Evolutionary conservation across 2,888 invertebrate species (phyloP), one percentile per base, ranked within the genome.

Genomic region (Carabus problematicus): DNA sequence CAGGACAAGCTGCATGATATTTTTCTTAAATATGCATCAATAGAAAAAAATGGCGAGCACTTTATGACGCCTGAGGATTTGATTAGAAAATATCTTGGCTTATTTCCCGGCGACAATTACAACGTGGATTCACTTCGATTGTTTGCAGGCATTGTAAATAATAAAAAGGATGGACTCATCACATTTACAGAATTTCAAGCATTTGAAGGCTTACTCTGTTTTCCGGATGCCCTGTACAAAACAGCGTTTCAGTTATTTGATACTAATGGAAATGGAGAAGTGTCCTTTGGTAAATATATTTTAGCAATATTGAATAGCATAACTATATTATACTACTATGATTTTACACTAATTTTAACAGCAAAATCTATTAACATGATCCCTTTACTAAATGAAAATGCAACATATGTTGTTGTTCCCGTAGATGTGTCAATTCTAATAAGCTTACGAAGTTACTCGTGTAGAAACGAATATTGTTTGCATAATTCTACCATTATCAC

Each of bases 181-280:
- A 95, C 96, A 70, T 97, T 95, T 83, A 86, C 94, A 61, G 99
- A 99, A 85, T 99, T 99, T 85, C 96, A 97, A 84, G 95, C 97
- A 45, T 99, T 99, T 82, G 98, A 99, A 83, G 97, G 96, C 7
- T 84, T 98, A 70, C 88, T 99, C 61, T 98, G 97, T 79, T 92
- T 95, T 41, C 98, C 98, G 14, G 99, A 99, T 84, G 97, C 98
- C 43, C 87, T 99, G 69, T 99, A 98, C 83, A 94, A 95, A 84
- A 95, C 97, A 70, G 98, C 98, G 78, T 99, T 99, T 85, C 98
- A 98, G 82, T 86, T 99, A 72, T 99, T 99, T 82, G 99, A 99
- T 81, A 94, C 94, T 63, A 95, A 97, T 80, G 98, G 98, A 83
- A 97, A 97, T 81, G 98, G 98, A 80, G 90, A 92, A 81, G 94